A percentile compares a stretch with the other conserved stretches of the same genome.
phyloP scores from a whole-genome alignment of 2,888 invertebrate genomes.

The Chouioia cunea region DNA sequence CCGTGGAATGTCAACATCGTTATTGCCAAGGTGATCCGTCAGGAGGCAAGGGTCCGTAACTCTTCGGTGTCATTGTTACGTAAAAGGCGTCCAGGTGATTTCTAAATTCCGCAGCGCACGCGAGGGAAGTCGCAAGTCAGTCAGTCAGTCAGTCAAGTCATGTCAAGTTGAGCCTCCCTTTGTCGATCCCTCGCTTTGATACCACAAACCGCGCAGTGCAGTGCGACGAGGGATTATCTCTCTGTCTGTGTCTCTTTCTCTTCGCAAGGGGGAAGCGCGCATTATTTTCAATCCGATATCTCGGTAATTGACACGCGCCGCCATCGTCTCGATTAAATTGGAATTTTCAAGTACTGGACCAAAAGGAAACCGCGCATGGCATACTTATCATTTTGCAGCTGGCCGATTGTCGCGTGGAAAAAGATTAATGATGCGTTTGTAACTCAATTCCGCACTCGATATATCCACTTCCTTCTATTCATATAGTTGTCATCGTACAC shows the following conservation, averaged over 20 bases:
- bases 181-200: conserved; percentile 36
- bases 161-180: conserved; percentile 9
- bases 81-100: conserved; percentile 40
- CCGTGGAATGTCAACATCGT: conserved; percentile 45
- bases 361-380: neutral
- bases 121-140: conserved; percentile 41
- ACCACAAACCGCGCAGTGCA: conserved; percentile 30
- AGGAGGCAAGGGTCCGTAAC: conserved; percentile 42
- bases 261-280: conserved; percentile 9
- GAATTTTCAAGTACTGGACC: conserved; percentile 28
- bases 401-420: neutral
- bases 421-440: too few relatives aligned
- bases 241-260: neutral
- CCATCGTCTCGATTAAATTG: conserved; percentile 39
- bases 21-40: conserved; percentile 42
- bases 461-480: too few relatives aligned
- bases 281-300: conserved; percentile 35
- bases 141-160: too few relatives aligned
- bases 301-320: conserved; percentile 43
- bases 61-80: conserved; percentile 41
- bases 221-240: conserved; percentile 24
- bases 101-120: conserved; percentile 41
- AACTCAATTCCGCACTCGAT: too few relatives aligned
- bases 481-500: too few relatives aligned
- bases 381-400: conserved; percentile 20